A percentile compares a stretch with the other conserved stretches of the same genome.
phyloP scores from a whole-genome alignment of 1,140 invertebrate species.

The Chironomus striatipennis region DNA sequence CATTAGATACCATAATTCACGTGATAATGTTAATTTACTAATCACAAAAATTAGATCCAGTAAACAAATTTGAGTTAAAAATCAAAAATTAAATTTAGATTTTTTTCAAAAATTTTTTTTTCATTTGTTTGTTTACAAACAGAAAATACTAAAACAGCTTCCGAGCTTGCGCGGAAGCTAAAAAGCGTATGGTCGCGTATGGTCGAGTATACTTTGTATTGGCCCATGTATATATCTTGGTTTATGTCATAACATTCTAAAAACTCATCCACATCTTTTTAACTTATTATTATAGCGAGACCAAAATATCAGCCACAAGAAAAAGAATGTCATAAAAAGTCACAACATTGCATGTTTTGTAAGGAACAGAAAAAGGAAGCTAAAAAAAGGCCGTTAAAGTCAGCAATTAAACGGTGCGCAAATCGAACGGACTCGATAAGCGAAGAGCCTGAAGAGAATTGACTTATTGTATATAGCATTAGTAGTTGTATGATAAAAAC shows the following conservation, averaged over 20 bases:
- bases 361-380: neutral
- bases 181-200: too few species aligned
- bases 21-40: too few species aligned
- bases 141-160: too few species aligned
- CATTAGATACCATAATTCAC: too few species aligned
- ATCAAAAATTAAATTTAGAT: too few species aligned
- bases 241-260: neutral
- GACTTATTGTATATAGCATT: neutral
- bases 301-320: neutral
- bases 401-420: neutral
- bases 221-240: neutral
- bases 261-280: neutral
- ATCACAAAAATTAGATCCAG: too few species aligned
- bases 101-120: too few species aligned
- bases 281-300: neutral
- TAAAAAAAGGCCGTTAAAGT: constrained; percentile 10
- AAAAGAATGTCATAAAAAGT: neutral
- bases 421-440: neutral
- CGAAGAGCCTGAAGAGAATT: neutral
- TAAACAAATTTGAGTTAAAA: too few species aligned
- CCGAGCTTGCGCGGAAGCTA: too few species aligned
- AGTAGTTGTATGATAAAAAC: too few species aligned
- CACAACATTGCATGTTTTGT: neutral
- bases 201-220: too few species aligned
- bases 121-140: too few species aligned